Evolutionary conservation across 2,797 vertebrate genomes (phyloP).

Genomic region (Selene dorsalis): DNA sequence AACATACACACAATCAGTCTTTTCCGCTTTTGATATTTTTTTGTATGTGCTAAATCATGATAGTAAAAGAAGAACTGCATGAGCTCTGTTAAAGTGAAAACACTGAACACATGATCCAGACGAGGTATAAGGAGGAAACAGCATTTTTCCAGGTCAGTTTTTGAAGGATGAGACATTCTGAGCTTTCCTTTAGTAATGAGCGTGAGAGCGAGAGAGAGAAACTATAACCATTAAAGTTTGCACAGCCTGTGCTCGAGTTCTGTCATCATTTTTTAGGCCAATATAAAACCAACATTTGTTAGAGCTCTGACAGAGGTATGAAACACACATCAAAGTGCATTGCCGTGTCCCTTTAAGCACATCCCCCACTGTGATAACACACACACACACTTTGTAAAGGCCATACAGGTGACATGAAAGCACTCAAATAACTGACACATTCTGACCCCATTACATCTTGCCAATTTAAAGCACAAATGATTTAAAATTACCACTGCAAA

Average conservation of each 20-base stretch:
- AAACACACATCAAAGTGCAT: not conserved
- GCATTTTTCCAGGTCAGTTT: too few species aligned
- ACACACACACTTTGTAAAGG: not conserved
- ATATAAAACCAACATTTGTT: constrained; percentile 7
- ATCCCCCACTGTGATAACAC: not conserved
- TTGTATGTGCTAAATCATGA: not conserved
- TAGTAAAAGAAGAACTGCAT: not conserved
- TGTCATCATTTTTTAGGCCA: constrained; percentile 30
- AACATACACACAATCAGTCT: not conserved
- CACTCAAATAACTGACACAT: not conserved
- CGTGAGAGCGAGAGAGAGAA: not conserved
- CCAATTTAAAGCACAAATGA: constrained; percentile 21
- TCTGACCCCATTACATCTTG: not conserved
- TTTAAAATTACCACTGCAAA: constrained; percentile 8
- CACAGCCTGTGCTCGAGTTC: not conserved
- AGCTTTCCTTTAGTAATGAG: constrained; percentile 12
- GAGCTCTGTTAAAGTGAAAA: constrained; percentile 3
- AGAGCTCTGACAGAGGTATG: constrained; percentile 6
- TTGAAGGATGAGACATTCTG: constrained; percentile 19
- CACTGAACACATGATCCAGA: too few species aligned
- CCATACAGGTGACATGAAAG: not conserved
- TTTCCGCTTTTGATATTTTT: not conserved
- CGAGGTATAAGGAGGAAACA: too few species aligned
- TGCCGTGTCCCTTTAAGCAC: not conserved
- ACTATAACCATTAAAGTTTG: constrained; percentile 17